A percentile compares a stretch with the other conserved stretches of the same genome.
Conservation (phyloP, 1,140 invertebrate genomes). For the Helicorthomorpha holstii region DNA sequence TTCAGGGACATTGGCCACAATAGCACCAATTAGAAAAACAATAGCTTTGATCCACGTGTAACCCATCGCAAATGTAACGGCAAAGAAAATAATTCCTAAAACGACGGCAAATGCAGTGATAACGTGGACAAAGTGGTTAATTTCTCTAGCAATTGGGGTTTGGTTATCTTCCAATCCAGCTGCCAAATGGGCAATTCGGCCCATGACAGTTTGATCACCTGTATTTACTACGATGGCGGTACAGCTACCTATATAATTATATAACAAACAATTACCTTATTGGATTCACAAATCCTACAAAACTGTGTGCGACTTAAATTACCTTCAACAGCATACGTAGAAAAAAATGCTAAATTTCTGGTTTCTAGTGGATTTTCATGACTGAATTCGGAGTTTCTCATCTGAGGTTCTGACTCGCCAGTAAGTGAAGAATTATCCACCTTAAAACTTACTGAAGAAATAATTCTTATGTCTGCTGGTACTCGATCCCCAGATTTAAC, state of each 20-base stretch:
- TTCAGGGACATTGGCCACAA: slow-evolving; percentile 25
- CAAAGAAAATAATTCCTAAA: slow-evolving; percentile 27
- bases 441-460: slow-evolving; percentile 20
- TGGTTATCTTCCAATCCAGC: slow-evolving; percentile 27
- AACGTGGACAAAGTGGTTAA: slow-evolving; percentile 30
- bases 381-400: slow-evolving; percentile 21
- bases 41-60: slow-evolving; percentile 17
- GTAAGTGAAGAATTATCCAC: slow-evolving; percentile 26
- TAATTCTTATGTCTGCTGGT: slow-evolving; percentile 20
- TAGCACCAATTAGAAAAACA: slow-evolving; percentile 25
- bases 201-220: slow-evolving; percentile 33
- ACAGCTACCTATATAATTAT: slow-evolving; percentile 45
- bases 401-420: slow-evolving; percentile 26
- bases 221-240: slow-evolving; percentile 63
- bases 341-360: slow-evolving; percentile 27
- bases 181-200: slow-evolving; percentile 32
- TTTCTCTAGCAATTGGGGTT: slow-evolving; percentile 30
- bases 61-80: slow-evolving; percentile 20
- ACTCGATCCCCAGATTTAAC: slow-evolving; percentile 18
- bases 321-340: slow-evolving; percentile 26
- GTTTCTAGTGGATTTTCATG: slow-evolving; percentile 27
- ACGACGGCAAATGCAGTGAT: slow-evolving; percentile 29
- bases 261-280: neutral
- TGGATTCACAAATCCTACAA: neutral
- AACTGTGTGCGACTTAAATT: neutral